Evolutionary conservation across 1,140 invertebrate species (phyloP).

Genomic region (Conus betulinus): DNA sequence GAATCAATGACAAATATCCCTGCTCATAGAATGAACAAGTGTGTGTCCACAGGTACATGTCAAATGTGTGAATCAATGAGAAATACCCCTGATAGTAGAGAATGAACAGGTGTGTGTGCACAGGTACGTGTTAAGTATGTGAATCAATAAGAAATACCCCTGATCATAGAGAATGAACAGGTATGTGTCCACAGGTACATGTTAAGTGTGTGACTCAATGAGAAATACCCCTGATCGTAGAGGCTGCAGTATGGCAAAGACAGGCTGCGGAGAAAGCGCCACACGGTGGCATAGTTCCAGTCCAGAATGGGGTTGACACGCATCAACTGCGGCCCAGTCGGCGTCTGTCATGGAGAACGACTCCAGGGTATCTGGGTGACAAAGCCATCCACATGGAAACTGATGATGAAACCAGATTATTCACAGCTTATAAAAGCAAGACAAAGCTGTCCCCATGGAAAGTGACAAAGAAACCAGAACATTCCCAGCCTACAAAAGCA

Average conservation of each 20-base stretch:
- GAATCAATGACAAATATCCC: neutral
- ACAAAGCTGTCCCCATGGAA: too few species aligned
- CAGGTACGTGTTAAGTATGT: too few species aligned
- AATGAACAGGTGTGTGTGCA: neutral
- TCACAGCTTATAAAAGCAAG: too few species aligned
- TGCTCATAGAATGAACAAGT: neutral
- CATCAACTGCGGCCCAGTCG: conserved; percentile 92
- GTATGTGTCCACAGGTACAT: neutral
- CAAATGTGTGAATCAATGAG: neutral
- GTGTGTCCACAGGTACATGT: too few species aligned
- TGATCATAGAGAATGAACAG: conserved; percentile 4
- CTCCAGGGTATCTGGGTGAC: conserved; percentile 61
- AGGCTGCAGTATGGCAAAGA: conserved; percentile 91
- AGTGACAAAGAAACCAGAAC: too few species aligned
- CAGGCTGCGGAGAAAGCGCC: conserved; percentile 87
- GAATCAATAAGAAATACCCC: neutral
- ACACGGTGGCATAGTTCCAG: conserved; percentile 93
- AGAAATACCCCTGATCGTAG: conserved; percentile 87
- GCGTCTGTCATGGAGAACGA: conserved; percentile 85
- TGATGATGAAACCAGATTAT: neutral
- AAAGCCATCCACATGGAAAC: neutral
- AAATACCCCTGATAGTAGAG: neutral
- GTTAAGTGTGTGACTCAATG: neutral
- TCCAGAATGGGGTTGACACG: conserved; percentile 91
- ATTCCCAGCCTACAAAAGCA: too few species aligned